Evolutionary conservation across 2,113 vertebrate genomes (phyloP).

Genomic region (Ahaetulla prasina): DNA sequence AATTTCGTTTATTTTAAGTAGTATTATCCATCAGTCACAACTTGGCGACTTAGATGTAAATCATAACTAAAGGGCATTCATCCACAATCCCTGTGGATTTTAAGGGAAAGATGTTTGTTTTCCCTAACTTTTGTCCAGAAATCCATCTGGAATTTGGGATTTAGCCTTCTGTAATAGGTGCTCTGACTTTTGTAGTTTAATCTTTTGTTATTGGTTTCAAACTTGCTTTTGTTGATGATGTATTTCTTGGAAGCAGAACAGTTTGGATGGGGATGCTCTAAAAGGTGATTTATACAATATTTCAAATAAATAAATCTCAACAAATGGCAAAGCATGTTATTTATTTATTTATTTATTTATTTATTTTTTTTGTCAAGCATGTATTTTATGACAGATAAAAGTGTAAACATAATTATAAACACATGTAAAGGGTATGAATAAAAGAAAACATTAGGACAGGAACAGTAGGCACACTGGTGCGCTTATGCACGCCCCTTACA

Average conservation of each 20-base stretch:
- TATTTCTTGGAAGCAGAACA: background rate
- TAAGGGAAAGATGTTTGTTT: background rate
- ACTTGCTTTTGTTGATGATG: background rate
- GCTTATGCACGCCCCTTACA: too few relatives aligned
- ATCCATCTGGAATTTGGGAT: background rate
- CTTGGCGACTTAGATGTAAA: background rate
- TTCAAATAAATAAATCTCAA: background rate
- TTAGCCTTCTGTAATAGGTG: background rate
- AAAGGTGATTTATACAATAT: background rate
- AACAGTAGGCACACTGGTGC: too few relatives aligned
- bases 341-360: too few relatives aligned
- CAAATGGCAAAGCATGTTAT: background rate
- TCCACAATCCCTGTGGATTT: background rate
- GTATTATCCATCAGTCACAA: background rate
- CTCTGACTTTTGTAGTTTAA: background rate
- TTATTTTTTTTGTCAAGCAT: too few relatives aligned
- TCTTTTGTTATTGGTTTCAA: background rate
- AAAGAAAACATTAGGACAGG: too few relatives aligned
- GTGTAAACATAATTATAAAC: too few relatives aligned
- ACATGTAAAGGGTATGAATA: too few relatives aligned
- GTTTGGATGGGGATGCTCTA: background rate
- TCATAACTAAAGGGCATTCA: background rate
- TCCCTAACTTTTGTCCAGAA: background rate
- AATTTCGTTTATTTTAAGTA: background rate
- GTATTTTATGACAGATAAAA: too few relatives aligned